Base-by-base conservation (phyloP, 1,140 invertebrate genomes). In the Leptestheria dahalacensis region DNA sequence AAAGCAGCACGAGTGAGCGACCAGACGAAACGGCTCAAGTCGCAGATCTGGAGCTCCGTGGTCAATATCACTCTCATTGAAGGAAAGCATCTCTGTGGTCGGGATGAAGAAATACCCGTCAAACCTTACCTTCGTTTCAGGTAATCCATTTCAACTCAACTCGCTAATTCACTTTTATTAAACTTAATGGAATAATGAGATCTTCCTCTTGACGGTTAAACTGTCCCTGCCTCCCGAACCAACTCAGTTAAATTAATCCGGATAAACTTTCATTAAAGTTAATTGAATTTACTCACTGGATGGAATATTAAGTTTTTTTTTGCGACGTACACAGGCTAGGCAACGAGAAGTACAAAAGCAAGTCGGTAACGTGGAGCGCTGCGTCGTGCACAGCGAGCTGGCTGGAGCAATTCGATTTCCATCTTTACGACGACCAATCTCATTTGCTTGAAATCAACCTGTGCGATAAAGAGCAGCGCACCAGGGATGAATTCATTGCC, bases 261-360 rank as follows among this genome's bases (percentile, higher is more conserved):
- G n/a, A n/a, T n/a, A n/a, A n/a, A n/a, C n/a, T n/a, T n/a, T n/a
- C n/a, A n/a, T n/a, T n/a, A 47, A n/a, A 12, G n/a, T 47, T 47
- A 12, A 47, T n/a, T 47, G 12, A 12, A n/a, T 47, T n/a, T n/a
- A n/a, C n/a, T n/a, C n/a, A n/a, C n/a, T n/a, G n/a, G n/a, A n/a
- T n/a, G n/a, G n/a, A 23, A 12, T 15, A 41, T 23, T 59, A 12
- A 6, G 18, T 53, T 59, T 12, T 24, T n/a, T 25, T 51, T 28
- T 18, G 1, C 46, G 15, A 12, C 20, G 26, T 21, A 3, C 23
- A 53, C 67, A 91, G 89, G 71, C 80, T 99, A 68, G 93, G 92
- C 62, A 91, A 87, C 68, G 95, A 99, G 76, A 97, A 97, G 74
- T 97, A 94, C 76, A 97, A 97, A 76, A 96, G 90, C 70, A 94